Evolutionary conservation across 2,888 invertebrate species (phyloP), one percentile per base, ranked within the genome.

Genomic region (Autographa pulchrina): DNA sequence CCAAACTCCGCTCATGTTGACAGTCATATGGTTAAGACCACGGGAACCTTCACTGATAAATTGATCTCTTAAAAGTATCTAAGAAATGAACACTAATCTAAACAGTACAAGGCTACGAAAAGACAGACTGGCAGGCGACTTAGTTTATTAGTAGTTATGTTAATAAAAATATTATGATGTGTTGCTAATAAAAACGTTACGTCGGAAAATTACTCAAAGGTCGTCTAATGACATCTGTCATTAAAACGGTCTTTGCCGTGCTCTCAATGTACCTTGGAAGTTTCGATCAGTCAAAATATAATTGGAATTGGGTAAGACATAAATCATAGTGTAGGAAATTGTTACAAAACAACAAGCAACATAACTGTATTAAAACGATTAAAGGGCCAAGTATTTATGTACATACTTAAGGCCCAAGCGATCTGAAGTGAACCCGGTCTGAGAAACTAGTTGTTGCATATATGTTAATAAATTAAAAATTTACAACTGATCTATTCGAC

Each of bases 171-270:
- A 56, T 56, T 20, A 13, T 25, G 64, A 13, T 25, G 64, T 67
- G 68, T 64, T 77, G 13, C 43, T n/a, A n/a, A 54, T 54, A 60
- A 56, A 65, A 48, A 18, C 65, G 11, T 25, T 54, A 54, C 52
- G 20, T 59, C 56, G 62, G 20, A 68, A 67, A 52, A 35, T 72
- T 60, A 65, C 54, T 32, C 25, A 66, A 67, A 62, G 68, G 72
- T 62, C 48, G 52, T 31, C 31, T 52, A n/a, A 62, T 31, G 32
- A 13, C 48, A 54, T 35, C 13, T 56, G 54, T 56, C 54, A 56
- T 56, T 56, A 56, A 56, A 56, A 25, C 54, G 54, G 54, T 20
- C 20, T 20, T 25, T 13, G 25, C 54, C 54, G 54, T 56, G 54
- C 20, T 56, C 54, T 56, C 25, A 56, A 56, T 56, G 54, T 56